phyloP scores from a whole-genome alignment of 1,140 invertebrate species.

The Drosophila kikkawai region DNA sequence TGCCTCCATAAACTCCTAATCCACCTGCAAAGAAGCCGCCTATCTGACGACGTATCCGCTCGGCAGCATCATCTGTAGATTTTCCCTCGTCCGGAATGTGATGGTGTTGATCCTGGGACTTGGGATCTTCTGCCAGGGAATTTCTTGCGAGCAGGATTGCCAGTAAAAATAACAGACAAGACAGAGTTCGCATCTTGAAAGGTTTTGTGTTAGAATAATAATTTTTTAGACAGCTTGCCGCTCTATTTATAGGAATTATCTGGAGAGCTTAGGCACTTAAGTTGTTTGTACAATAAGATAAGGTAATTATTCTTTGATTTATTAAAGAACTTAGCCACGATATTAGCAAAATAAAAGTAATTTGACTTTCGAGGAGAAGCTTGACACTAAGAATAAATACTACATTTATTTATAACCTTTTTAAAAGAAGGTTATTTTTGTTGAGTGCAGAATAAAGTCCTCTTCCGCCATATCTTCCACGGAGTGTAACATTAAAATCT shows the following conservation, averaged over 20 bases:
- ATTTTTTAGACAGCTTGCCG: too few species aligned
- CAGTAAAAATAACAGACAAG: slow-evolving; percentile 27
- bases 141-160: slow-evolving; percentile 5
- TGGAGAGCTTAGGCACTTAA: slow-evolving; percentile 1
- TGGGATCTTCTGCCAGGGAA: slow-evolving; percentile 6
- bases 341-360: not conserved
- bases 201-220: not conserved
- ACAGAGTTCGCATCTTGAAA: slow-evolving; percentile 28
- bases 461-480: not conserved
- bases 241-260: slow-evolving; percentile 35
- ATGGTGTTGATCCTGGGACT: not conserved
- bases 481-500: slow-evolving; percentile 9
- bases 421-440: not conserved
- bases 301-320: slow-evolving; percentile 11
- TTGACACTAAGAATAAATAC: not conserved
- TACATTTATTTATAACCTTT: not conserved
- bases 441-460: not conserved
- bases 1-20: slow-evolving; percentile 11
- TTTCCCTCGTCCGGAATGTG: not conserved
- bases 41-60: slow-evolving; percentile 50
- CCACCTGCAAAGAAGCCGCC: slow-evolving; percentile 15
- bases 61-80: not conserved
- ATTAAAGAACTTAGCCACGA: slow-evolving; percentile 10
- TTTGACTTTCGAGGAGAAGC: not conserved
- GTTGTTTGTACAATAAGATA: slow-evolving; percentile 14